Evolutionary conservation across 2,888 invertebrate genomes (phyloP).

Genomic region (Physocephala rufipes): DNA sequence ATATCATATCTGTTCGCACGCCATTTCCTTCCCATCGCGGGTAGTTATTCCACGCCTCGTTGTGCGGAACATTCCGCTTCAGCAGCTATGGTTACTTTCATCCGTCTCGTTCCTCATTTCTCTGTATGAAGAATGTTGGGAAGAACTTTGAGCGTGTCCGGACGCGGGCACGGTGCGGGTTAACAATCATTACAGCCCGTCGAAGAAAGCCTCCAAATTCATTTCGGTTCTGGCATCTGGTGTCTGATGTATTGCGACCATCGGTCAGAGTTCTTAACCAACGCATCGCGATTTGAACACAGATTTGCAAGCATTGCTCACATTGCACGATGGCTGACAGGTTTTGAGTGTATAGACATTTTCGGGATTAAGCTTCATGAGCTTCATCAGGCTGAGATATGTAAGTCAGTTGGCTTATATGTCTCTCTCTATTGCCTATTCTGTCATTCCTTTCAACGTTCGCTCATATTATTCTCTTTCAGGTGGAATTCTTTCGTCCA

Average conservation of each 20-base stretch:
- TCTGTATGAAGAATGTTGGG: no score
- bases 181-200: constrained; percentile 1
- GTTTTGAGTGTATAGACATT: constrained; percentile 1
- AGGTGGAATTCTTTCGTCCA: no score
- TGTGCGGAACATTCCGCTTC: constrained; percentile 13
- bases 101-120: neutral
- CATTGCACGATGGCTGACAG: constrained; percentile 22
- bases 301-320: neutral
- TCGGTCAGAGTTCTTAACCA: no score
- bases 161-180: no score
- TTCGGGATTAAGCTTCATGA: constrained; percentile 25
- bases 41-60: constrained; percentile 26
- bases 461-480: no score
- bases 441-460: neutral
- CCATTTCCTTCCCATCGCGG: neutral
- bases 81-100: neutral
- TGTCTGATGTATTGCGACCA: neutral
- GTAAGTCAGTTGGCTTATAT: constrained; percentile 4
- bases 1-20: neutral
- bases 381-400: constrained; percentile 32
- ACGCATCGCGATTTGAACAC: neutral
- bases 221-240: neutral
- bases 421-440: neutral
- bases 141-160: no score
- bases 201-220: constrained; percentile 9